Conservation (phyloP, 2,113 vertebrate genomes). For the Epinephelus fuscoguttatus region DNA sequence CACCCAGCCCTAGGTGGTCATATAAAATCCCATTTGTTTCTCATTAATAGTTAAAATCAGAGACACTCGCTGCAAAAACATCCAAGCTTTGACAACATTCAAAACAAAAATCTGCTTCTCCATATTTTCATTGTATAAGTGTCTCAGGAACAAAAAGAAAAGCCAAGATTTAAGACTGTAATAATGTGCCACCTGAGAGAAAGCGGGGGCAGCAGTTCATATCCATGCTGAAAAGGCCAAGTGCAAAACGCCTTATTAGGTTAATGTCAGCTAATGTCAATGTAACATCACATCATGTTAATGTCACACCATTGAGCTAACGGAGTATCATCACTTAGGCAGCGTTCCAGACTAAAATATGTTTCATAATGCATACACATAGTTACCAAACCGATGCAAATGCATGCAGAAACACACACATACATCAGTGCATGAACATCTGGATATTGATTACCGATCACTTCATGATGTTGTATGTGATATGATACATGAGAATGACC, state of each 20-base stretch:
- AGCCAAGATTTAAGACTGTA: slow-evolving; percentile 12
- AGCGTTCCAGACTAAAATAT: background rate
- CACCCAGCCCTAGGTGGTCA: background rate
- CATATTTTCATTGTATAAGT: background rate
- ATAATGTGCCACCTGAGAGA: slow-evolving; percentile 8
- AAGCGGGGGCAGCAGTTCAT: slow-evolving; percentile 3
- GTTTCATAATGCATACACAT: background rate
- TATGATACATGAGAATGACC: slow-evolving; percentile 1
- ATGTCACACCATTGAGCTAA: slow-evolving; percentile 2
- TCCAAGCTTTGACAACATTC: background rate
- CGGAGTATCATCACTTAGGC: background rate
- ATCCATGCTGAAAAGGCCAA: slow-evolving; percentile 32
- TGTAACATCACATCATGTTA: slow-evolving; percentile 20
- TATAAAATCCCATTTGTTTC: background rate
- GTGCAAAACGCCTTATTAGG: slow-evolving; percentile 8
- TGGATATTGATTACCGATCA: slow-evolving; percentile 33
- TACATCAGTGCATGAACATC: background rate
- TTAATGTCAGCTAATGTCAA: slow-evolving; percentile 45
- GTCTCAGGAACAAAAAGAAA: slow-evolving; percentile 11
- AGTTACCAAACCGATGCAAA: background rate
- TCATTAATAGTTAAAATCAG: background rate
- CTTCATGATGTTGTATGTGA: slow-evolving; percentile 11
- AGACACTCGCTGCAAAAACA: slow-evolving; percentile 4
- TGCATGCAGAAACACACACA: background rate
- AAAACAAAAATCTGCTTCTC: background rate